Evolutionary conservation across 2,797 vertebrate genomes (phyloP).

Genomic region (Clamator glandarius): DNA sequence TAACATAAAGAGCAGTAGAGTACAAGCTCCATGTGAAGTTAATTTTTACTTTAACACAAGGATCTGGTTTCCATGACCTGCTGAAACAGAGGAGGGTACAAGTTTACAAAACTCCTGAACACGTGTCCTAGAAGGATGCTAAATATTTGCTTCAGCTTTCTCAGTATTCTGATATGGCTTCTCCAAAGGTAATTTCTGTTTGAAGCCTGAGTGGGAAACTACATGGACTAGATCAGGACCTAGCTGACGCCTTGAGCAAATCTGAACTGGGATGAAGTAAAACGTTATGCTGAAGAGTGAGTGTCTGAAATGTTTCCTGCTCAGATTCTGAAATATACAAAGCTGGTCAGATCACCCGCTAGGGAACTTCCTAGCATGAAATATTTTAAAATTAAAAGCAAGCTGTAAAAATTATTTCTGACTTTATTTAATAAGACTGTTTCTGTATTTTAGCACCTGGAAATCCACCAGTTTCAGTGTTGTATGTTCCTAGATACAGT

Average conservation of each 20-base stretch:
- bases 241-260: not conserved
- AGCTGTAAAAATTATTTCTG: slow-evolving; percentile 21
- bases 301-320: not conserved
- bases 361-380: not conserved
- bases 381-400: not conserved
- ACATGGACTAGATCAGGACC: not conserved
- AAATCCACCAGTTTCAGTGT: not conserved
- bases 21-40: slow-evolving; percentile 1
- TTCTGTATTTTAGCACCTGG: not conserved
- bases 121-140: not conserved
- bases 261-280: not conserved
- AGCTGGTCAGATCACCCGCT: not conserved
- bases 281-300: not conserved
- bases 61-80: slow-evolving; percentile 1
- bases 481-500: not conserved
- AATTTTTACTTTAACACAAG: not conserved
- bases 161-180: not conserved
- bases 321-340: not conserved
- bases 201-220: not conserved
- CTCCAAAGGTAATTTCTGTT: not conserved
- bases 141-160: not conserved
- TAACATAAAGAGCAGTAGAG: not conserved
- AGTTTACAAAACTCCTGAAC: not conserved
- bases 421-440: not conserved
- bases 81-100: slow-evolving; percentile 9